phyloP scores from a whole-genome alignment of 2,113 vertebrate species.

The Cinclus mexicanus region DNA sequence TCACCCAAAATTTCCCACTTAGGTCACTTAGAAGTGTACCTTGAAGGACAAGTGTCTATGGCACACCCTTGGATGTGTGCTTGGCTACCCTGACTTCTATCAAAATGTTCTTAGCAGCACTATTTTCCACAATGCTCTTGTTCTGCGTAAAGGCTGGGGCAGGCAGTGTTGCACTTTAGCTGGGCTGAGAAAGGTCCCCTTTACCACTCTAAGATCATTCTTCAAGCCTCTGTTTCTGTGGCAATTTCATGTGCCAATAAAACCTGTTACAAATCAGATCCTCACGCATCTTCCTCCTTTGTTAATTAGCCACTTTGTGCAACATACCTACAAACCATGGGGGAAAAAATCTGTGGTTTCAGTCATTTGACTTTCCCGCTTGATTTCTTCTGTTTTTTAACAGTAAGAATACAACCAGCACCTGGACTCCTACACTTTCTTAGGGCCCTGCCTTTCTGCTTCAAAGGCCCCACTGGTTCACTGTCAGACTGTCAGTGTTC shows the following conservation, averaged over 20 bases:
- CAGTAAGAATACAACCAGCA: not conserved
- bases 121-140: not conserved
- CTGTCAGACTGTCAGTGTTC: not conserved
- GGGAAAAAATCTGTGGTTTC: not conserved
- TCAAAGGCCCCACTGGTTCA: not conserved
- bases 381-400: not conserved
- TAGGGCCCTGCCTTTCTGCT: not conserved
- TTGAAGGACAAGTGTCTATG: not conserved
- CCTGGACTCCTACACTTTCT: not conserved
- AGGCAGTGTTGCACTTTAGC: not conserved
- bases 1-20: not conserved
- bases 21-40: not conserved
- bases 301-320: not conserved
- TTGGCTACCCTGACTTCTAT: not conserved
- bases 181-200: not conserved
- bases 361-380: not conserved
- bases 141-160: not conserved
- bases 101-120: not conserved
- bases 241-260: not conserved
- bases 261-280: not conserved
- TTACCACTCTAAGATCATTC: not conserved
- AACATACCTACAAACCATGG: not conserved
- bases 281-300: not conserved
- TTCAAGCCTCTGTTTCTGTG: not conserved
- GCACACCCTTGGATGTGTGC: not conserved